phyloP scores from a whole-genome alignment of 2,888 invertebrate species.

The Spodoptera littoralis region DNA sequence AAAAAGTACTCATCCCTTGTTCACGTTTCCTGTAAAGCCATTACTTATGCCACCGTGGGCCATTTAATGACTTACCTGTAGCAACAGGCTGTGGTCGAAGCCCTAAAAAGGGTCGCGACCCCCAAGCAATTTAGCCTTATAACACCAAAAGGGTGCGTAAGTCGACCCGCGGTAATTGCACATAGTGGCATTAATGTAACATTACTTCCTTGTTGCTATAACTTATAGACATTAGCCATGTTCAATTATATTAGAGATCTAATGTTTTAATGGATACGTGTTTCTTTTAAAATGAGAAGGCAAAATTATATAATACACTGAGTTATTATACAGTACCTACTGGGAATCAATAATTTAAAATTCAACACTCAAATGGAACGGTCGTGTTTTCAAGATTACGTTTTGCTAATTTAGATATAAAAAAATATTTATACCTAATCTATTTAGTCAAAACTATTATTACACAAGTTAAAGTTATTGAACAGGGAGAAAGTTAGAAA shows the following conservation, averaged over 20 bases:
- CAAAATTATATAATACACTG: no score
- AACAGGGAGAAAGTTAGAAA: no score
- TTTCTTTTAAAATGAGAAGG: no score
- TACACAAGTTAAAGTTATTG: no score
- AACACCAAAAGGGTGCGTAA: conserved; percentile 28
- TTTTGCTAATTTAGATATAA: no score
- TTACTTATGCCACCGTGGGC: conserved; percentile 19
- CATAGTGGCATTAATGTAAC: conserved; percentile 25
- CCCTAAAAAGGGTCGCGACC: conserved; percentile 39
- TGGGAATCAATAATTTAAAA: no score
- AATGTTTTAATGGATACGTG: background rate
- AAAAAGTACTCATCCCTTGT: conserved; percentile 1
- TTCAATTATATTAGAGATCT: conserved; percentile 1
- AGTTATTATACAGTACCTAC: no score
- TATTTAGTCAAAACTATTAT: no score
- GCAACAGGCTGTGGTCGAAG: conserved; percentile 32
- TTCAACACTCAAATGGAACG: no score
- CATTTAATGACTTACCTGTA: conserved; percentile 35
- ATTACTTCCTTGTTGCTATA: conserved; percentile 14
- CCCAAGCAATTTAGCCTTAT: conserved; percentile 33
- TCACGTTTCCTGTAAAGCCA: conserved; percentile 13
- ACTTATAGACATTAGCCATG: conserved; percentile 4
- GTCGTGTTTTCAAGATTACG: no score
- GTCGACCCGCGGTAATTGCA: conserved; percentile 31
- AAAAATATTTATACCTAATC: no score